Evolutionary conservation across 2,797 vertebrate species (phyloP).

Genomic region (Psittacula derbiana): DNA sequence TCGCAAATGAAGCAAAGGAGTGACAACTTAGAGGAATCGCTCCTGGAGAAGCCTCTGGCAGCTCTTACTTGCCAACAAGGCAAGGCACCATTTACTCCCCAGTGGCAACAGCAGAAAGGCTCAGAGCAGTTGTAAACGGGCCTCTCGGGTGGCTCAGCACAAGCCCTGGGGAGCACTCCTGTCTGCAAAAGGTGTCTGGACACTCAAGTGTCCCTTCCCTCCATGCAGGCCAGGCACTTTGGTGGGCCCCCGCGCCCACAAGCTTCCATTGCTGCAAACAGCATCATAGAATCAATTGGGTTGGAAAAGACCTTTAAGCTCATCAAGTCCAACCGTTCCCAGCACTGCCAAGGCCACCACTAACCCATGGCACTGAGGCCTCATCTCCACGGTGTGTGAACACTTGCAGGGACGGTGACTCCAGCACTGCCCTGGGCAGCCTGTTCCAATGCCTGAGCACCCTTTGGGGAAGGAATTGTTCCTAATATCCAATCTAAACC

Average conservation of each 20-base stretch:
- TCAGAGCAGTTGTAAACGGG: not conserved
- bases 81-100: not conserved
- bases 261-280: not conserved
- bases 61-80: not conserved
- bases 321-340: not conserved
- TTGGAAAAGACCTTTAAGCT: not conserved
- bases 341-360: not conserved
- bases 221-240: not conserved
- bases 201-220: not conserved
- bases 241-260: not conserved
- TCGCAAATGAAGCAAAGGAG: not conserved
- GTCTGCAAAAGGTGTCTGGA: not conserved
- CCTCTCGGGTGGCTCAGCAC: not conserved
- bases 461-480: not conserved
- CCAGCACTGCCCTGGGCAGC: not conserved
- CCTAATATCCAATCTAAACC: not conserved
- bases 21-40: not conserved
- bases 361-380: not conserved
- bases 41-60: not conserved
- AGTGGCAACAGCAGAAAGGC: not conserved
- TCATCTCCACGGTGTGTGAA: not conserved
- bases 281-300: not conserved
- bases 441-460: not conserved
- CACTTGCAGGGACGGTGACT: not conserved
- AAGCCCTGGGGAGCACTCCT: not conserved